phyloP scores from a whole-genome alignment of 2,113 vertebrate species.

The Myiozetetes cayanensis region DNA sequence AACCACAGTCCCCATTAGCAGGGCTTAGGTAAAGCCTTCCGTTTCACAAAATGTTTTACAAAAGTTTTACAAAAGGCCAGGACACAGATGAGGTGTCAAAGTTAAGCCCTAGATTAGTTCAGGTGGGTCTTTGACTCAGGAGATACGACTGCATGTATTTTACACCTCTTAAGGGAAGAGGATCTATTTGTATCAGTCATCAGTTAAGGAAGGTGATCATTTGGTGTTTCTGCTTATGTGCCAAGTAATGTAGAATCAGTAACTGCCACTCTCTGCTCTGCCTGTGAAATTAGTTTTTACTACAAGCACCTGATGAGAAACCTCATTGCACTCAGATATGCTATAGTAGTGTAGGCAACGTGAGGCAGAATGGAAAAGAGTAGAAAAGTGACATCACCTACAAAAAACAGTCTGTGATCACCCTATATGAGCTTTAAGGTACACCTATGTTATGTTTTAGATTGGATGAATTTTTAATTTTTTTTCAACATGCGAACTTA shows the following conservation, averaged over 20 bases:
- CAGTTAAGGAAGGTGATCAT: not conserved
- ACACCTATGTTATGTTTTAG: not conserved
- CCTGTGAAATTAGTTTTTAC: not conserved
- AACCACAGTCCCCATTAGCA: not conserved
- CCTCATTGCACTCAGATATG: not conserved
- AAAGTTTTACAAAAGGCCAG: not conserved
- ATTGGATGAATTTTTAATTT: not conserved
- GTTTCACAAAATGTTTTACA: not conserved
- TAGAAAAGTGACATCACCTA: not conserved
- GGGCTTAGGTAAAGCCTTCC: not conserved
- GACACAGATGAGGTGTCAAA: not conserved
- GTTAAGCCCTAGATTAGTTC: not conserved
- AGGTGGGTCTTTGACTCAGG: not conserved
- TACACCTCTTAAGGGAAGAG: not conserved
- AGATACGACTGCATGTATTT: not conserved
- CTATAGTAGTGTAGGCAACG: not conserved
- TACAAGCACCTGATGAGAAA: accelerated
- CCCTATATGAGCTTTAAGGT: not conserved
- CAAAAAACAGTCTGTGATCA: not conserved
- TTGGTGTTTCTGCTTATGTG: not conserved
- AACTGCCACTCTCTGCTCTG: not conserved
- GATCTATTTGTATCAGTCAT: not conserved
- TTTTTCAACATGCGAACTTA: not conserved
- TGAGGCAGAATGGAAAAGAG: not conserved
- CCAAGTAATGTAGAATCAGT: not conserved